Percentiles rank a stretch among this genome's conserved stretches.
These are phyloP conservation scores for Dissostichus mawsoni DNA, from an alignment of 2,113 vertebrate genomes.

Conservation along the genomic window DNA sequence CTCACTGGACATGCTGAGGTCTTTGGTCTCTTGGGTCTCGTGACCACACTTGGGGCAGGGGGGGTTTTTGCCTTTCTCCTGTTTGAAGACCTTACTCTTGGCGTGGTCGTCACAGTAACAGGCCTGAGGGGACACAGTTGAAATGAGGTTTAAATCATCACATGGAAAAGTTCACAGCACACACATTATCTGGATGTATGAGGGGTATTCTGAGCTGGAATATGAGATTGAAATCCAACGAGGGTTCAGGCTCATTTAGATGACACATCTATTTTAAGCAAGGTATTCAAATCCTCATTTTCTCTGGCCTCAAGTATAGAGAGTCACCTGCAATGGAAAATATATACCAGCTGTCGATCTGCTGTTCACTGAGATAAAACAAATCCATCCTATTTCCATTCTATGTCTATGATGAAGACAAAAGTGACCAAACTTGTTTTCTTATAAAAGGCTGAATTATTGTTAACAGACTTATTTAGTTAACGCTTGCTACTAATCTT, in stretches of 20 bases:
- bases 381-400: background rate
- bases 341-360: background rate
- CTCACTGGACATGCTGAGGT: slow-evolving; percentile 99
- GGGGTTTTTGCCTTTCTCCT: slow-evolving; percentile 95
- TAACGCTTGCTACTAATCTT: no score
- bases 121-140: slow-evolving; percentile 80
- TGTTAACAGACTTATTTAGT: background rate
- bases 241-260: background rate
- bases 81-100: slow-evolving; percentile 97
- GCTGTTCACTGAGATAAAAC: background rate
- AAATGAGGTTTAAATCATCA: background rate
- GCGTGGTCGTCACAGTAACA: slow-evolving; percentile 97
- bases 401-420: background rate
- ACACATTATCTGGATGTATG: background rate
- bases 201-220: background rate
- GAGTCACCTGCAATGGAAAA: background rate
- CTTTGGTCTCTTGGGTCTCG: slow-evolving; percentile 97
- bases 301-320: background rate
- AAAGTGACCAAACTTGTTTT: background rate
- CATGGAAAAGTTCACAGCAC: background rate
- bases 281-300: background rate
- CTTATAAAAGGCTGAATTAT: background rate
- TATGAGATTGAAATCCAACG: background rate
- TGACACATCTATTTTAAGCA: background rate
- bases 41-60: slow-evolving; percentile 98